Conservation (phyloP, 2,888 invertebrate genomes). For the Drosophila trichaetosa region DNA sequence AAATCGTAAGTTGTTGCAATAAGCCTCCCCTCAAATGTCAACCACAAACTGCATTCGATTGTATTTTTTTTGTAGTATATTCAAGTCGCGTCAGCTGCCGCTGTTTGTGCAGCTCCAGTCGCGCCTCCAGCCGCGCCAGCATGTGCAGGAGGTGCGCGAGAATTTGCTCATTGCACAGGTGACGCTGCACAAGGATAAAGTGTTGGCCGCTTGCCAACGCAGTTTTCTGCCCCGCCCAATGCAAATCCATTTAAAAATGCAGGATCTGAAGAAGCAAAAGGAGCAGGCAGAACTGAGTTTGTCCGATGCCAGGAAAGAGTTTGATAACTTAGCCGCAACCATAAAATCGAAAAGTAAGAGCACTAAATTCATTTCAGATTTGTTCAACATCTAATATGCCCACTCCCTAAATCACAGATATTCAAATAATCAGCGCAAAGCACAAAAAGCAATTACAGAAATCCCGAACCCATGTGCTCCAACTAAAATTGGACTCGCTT, state of each 20-base stretch:
- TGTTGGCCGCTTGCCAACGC: constrained; percentile 74
- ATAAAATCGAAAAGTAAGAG: constrained; percentile 82
- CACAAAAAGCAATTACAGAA: constrained; percentile 68
- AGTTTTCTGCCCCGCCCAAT: constrained; percentile 79
- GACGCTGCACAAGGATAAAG: constrained; percentile 72
- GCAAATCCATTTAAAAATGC: constrained; percentile 77
- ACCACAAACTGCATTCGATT: neutral
- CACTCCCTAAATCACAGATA: constrained; percentile 62
- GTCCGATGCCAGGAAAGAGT: constrained; percentile 67
- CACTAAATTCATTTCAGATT: neutral
- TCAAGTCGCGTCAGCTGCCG: constrained; percentile 81
- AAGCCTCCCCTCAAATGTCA: neutral
- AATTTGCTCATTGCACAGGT: constrained; percentile 82
- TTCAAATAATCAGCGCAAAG: constrained; percentile 74
- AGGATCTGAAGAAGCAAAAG: constrained; percentile 73
- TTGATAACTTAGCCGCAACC: constrained; percentile 67
- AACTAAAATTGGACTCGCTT: constrained; percentile 73
- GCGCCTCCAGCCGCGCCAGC: constrained; percentile 80
- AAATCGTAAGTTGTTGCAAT: constrained; percentile 74
- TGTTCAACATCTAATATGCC: neutral
- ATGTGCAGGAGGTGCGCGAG: constrained; percentile 78
- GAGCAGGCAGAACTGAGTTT: constrained; percentile 50
- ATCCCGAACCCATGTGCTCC: constrained; percentile 72
- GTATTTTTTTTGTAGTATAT: constrained; percentile 73
- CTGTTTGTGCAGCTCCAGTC: constrained; percentile 79